Evolutionary conservation across 2,113 vertebrate species (phyloP).

Genomic region (Spermophilus dauricus): DNA sequence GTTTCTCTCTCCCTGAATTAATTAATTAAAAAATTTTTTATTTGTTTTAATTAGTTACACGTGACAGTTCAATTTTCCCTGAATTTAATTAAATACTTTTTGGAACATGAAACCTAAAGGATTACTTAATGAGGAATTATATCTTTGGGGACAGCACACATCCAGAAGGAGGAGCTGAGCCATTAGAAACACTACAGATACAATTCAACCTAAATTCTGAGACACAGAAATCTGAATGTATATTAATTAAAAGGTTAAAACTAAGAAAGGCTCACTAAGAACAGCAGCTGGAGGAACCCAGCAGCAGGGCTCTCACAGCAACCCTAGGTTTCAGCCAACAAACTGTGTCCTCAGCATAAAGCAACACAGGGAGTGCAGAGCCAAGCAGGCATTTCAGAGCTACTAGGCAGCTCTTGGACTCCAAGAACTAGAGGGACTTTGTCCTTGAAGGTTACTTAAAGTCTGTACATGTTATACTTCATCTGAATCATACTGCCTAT

Average conservation of each 20-base stretch:
- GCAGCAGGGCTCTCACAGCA: not conserved
- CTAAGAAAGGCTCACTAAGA: not conserved
- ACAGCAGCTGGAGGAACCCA: not conserved
- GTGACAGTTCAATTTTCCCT: not conserved
- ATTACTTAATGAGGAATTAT: not conserved
- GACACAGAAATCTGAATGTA: not conserved
- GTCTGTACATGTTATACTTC: not conserved
- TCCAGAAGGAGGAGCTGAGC: not conserved
- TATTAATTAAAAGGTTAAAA: slow-evolving; percentile 2
- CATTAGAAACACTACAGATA: not conserved
- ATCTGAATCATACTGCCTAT: too few species aligned
- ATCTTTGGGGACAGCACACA: not conserved
- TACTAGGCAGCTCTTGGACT: not conserved
- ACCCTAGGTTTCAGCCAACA: not conserved
- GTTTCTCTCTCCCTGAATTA: not conserved
- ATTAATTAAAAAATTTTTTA: too few species aligned
- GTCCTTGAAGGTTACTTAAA: not conserved
- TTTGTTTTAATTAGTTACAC: too few species aligned
- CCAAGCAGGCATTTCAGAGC: not conserved
- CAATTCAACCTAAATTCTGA: not conserved
- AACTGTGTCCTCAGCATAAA: not conserved
- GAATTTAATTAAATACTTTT: slow-evolving; percentile 31
- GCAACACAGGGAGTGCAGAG: not conserved
- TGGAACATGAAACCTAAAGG: not conserved
- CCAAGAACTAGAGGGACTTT: not conserved